phyloP scores from a whole-genome alignment of 2,888 invertebrate genomes.

The Caenorhabditis uteleia region DNA sequence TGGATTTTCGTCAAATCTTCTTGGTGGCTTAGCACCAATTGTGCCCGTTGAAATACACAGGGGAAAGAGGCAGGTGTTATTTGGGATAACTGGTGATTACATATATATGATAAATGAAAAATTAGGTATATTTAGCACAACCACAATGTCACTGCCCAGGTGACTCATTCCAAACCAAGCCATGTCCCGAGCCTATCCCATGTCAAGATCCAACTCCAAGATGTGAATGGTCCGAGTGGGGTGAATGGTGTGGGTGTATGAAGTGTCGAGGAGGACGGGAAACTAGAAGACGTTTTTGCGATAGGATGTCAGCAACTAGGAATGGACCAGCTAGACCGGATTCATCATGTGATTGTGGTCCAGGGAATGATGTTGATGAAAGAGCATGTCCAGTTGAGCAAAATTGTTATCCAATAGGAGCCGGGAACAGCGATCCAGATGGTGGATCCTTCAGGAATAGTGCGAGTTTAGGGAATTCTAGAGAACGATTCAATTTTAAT shows the following conservation, averaged over 20 bases:
- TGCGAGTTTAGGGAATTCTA: too few species aligned
- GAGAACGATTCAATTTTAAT: too few species aligned
- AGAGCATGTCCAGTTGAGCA: slow-evolving; percentile 25
- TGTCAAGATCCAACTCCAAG: slow-evolving; percentile 34
- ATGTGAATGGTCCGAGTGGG: slow-evolving; percentile 56
- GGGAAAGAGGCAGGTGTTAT: slow-evolving; percentile 38
- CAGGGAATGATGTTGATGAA: slow-evolving; percentile 40
- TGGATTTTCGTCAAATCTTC: slow-evolving; percentile 4
- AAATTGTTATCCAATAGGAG: too few species aligned
- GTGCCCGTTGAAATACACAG: slow-evolving; percentile 46
- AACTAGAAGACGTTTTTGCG: slow-evolving; percentile 49
- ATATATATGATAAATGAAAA: not conserved
- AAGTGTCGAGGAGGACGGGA: slow-evolving; percentile 52
- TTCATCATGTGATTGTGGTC: slow-evolving; percentile 42
- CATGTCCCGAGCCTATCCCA: slow-evolving; percentile 25
- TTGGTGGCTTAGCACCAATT: slow-evolving; percentile 41
- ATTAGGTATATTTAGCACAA: not conserved
- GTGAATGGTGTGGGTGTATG: slow-evolving; percentile 58
- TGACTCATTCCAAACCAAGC: slow-evolving; percentile 39
- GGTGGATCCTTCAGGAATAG: slow-evolving; percentile 11
- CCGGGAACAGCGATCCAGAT: too few species aligned
- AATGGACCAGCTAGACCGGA: slow-evolving; percentile 38
- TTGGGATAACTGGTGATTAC: slow-evolving; percentile 11
- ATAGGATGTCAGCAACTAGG: slow-evolving; percentile 16
- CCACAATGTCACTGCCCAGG: slow-evolving; percentile 48